These are phyloP conservation scores for Drosophila falleni DNA, from an alignment of 2,888 invertebrate genomes.

Conservation along the genomic window DNA sequence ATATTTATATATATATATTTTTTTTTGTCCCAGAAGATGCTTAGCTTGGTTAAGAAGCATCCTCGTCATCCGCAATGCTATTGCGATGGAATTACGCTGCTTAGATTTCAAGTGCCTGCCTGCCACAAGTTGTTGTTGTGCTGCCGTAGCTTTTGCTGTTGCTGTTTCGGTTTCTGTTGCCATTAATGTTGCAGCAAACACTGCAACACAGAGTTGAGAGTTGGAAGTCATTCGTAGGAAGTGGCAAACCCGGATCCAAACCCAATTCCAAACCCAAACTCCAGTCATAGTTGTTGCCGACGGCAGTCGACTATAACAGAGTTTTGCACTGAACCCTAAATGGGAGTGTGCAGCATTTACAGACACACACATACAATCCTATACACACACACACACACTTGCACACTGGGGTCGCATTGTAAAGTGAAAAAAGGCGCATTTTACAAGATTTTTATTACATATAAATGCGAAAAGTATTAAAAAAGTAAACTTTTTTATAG, in stretches of 20 bases:
- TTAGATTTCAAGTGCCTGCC: conserved; percentile 67
- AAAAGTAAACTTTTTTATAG: conserved; percentile 82
- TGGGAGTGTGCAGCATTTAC: conserved; percentile 34
- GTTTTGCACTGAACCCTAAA: conserved; percentile 79
- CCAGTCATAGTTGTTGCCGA: conserved; percentile 55
- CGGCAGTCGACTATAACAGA: conserved; percentile 68
- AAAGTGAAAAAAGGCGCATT: conserved; percentile 79
- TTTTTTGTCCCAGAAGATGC: conserved; percentile 51
- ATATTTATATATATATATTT: no score
- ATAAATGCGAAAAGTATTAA: conserved; percentile 82
- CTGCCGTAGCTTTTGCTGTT: conserved; percentile 6
- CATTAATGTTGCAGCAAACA: conserved; percentile 45
- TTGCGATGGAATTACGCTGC: conserved; percentile 71
- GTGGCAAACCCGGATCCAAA: not conserved
- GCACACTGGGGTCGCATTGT: conserved; percentile 57
- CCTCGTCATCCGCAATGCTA: conserved; percentile 49
- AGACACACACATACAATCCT: not conserved
- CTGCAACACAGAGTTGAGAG: conserved; percentile 39
- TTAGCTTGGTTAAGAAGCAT: conserved; percentile 70
- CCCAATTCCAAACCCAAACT: conserved; percentile 5
- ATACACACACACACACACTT: conserved; percentile 25
- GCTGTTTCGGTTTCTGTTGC: not conserved
- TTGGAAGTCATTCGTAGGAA: conserved; percentile 27
- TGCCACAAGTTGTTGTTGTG: conserved; percentile 48
- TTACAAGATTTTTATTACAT: conserved; percentile 82